Evolutionary conservation across 2,113 vertebrate species (phyloP), one percentile per base, ranked within the genome.

Genomic region (Corythornis madagascariensis): DNA sequence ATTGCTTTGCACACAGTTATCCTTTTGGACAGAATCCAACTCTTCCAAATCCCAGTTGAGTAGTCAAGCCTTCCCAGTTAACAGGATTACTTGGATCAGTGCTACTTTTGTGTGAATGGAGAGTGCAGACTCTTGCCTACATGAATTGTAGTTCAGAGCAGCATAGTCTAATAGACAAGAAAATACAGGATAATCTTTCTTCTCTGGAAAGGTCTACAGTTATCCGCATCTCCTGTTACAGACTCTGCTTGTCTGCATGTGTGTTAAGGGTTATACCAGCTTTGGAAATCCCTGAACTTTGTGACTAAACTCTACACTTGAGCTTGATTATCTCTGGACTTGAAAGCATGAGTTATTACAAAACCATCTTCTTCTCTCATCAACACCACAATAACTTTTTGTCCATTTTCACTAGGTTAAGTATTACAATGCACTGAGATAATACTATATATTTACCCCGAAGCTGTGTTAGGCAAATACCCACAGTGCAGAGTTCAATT

Each of bases 401-500:
- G 22, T n/a, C 17, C 18, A 19, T 53, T 15, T 18, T 21, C 25
- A 31, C 2, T 2, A 4, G 9, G 11, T 10, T 48, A 26, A 80
- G 40, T 22, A 15, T n/a, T 35, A 31, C n/a, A 74, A 15, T 6
- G 20, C 7, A 2, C 13, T 16, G 28, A 9, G 43, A 18, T 6
- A 65, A 8, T 29, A 29, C 11, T 45, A 19, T 9, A 15, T 13
- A 15, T 11, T 11, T 40, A 13, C 24, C 35, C 26, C 29, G 45
- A 59, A 53, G 11, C 33, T 10, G 3, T 13, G 38, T 24, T 42
- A 20, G 17, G 16, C 31, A 65, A 81, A 26, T 10, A 29, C 29
- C 20, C n/a, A 6, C 26, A 38, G 6, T 1, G 4, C 0, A 4
- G 20, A 48, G 47, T 10, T 35, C 21, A 6, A 5, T 16, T 26